These are phyloP conservation scores for Bungarus multicinctus DNA, from an alignment of 2,113 vertebrate genomes.

Conservation along the genomic window DNA sequence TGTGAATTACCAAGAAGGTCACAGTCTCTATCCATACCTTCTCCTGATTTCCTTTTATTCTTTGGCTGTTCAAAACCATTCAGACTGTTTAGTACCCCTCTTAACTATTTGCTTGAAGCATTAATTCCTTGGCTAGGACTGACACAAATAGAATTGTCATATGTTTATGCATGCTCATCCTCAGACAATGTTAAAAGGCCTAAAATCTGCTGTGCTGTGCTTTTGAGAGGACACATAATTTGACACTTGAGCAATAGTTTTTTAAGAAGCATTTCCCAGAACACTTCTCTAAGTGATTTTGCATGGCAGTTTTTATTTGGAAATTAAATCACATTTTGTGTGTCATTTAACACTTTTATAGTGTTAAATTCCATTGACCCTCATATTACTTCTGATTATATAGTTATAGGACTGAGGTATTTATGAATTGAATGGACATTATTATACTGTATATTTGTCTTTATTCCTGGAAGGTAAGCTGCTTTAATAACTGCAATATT, in stretches of 20 bases:
- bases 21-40: not conserved
- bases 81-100: not conserved
- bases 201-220: not conserved
- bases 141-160: not conserved
- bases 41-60: not conserved
- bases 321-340: not conserved
- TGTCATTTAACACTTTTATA: not conserved
- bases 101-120: not conserved
- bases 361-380: not conserved
- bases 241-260: not conserved
- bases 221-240: not conserved
- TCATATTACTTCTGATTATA: not conserved
- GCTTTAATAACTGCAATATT: slow-evolving; percentile 53
- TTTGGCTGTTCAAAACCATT: not conserved
- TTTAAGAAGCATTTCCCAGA: not conserved
- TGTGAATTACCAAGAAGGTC: not conserved
- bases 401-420: not conserved
- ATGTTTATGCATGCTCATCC: not conserved
- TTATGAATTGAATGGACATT: not conserved
- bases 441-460: not conserved
- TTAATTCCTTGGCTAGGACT: not conserved
- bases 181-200: not conserved
- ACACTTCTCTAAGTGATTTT: not conserved
- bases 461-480: slow-evolving; percentile 24
- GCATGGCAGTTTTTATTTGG: not conserved